These are phyloP conservation scores for Brenthis ino DNA, from an alignment of 2,888 invertebrate genomes.

Conservation along the genomic window DNA sequence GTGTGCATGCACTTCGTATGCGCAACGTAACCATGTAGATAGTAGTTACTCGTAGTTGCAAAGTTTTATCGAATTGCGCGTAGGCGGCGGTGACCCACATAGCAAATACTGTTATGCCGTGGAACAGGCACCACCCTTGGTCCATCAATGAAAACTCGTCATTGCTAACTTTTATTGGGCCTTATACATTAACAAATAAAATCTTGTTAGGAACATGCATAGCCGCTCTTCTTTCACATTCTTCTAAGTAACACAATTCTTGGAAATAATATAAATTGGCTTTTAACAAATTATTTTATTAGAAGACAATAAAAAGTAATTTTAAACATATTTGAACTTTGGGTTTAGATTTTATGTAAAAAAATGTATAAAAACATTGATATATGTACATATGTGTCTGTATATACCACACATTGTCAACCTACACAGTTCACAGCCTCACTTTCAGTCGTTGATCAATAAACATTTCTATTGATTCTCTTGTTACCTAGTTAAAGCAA, in stretches of 20 bases:
- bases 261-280: too few species aligned
- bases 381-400: background rate
- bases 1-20: slow-evolving; percentile 11
- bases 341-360: background rate
- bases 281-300: too few species aligned
- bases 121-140: slow-evolving; percentile 64
- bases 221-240: too few species aligned
- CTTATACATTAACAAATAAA: background rate
- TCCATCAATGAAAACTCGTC: slow-evolving; percentile 55
- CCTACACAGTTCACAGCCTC: slow-evolving; percentile 41
- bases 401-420: slow-evolving; percentile 13
- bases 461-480: slow-evolving; percentile 48
- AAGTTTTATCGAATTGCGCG: slow-evolving; percentile 78
- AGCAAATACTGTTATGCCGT: slow-evolving; percentile 57
- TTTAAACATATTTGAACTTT: background rate
- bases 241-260: too few species aligned
- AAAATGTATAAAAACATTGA: background rate
- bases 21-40: slow-evolving; percentile 45
- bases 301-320: background rate
- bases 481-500: slow-evolving; percentile 37
- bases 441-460: slow-evolving; percentile 46
- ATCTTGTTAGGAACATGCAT: background rate
- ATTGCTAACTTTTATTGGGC: slow-evolving; percentile 44
- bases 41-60: slow-evolving; percentile 51
- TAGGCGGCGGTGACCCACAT: slow-evolving; percentile 80